These are phyloP conservation scores for Drosophila monieri DNA, from an alignment of 2,888 invertebrate genomes.

Conservation along the genomic window DNA sequence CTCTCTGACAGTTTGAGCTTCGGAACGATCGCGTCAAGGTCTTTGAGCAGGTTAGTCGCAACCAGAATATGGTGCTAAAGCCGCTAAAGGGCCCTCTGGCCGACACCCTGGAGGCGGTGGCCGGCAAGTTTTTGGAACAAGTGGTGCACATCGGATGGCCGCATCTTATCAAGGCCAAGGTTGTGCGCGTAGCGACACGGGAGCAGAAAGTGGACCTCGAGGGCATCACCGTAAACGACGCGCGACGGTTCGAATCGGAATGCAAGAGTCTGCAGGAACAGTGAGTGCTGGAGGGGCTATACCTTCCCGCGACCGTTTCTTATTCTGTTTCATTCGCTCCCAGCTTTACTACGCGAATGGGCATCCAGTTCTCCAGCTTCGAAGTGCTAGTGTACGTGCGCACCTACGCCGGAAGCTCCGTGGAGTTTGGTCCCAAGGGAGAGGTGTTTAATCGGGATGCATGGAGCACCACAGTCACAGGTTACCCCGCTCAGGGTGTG, in stretches of 20 bases:
- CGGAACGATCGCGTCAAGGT: constrained; percentile 91
- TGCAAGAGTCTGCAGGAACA: constrained; percentile 74
- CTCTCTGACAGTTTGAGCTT: constrained; percentile 86
- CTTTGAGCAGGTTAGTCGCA: constrained; percentile 92
- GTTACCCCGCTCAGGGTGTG: constrained; percentile 86
- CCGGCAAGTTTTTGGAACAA: constrained; percentile 88
- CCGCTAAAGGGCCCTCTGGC: constrained; percentile 84
- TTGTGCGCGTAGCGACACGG: constrained; percentile 81
- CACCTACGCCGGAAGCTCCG: constrained; percentile 89
- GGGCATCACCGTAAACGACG: constrained; percentile 58
- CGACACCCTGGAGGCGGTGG: constrained; percentile 85
- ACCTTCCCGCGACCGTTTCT: not conserved
- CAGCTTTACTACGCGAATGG: constrained; percentile 86
- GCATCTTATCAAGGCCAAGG: constrained; percentile 93
- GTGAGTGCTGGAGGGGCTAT: constrained; percentile 72
- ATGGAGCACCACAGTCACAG: constrained; percentile 87
- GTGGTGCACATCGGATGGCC: constrained; percentile 95
- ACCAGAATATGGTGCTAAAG: constrained; percentile 92
- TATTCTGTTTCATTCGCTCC: constrained; percentile 1
- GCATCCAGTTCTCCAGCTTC: constrained; percentile 90
- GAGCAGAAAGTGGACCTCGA: constrained; percentile 81
- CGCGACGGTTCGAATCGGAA: constrained; percentile 64
- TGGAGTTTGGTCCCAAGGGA: constrained; percentile 86
- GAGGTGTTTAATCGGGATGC: constrained; percentile 88
- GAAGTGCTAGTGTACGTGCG: constrained; percentile 89